Conservation (phyloP, 2,888 invertebrate genomes). For the Plebejus anna region DNA sequence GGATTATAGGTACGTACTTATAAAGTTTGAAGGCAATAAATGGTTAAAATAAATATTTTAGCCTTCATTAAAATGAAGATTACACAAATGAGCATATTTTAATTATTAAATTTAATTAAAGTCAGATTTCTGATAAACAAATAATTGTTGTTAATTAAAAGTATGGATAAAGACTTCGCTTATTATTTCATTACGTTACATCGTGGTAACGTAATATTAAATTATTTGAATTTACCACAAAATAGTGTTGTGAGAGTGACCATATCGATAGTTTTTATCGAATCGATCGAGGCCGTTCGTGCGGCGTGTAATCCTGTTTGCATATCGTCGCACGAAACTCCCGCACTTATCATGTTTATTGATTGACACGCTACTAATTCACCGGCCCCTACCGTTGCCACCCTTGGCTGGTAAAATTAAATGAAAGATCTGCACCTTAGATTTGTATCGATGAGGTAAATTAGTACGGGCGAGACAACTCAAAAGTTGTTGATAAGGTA, state of each 20-base stretch:
- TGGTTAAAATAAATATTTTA: constrained; percentile 10
- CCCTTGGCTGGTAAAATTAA: constrained; percentile 39
- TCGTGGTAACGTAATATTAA: not conserved
- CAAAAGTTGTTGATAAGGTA: not conserved
- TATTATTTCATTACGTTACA: constrained; percentile 28
- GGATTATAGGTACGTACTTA: not conserved
- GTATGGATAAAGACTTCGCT: constrained; percentile 27
- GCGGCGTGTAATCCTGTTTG: constrained; percentile 71
- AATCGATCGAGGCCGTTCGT: constrained; percentile 48
- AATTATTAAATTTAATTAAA: constrained; percentile 18
- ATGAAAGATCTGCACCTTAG: constrained; percentile 42
- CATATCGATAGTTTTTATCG: constrained; percentile 35
- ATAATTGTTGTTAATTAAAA: constrained; percentile 18
- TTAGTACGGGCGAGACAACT: not conserved
- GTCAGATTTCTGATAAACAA: constrained; percentile 20
- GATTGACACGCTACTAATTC: constrained; percentile 79
- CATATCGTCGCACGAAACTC: constrained; percentile 75
- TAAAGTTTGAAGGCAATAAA: constrained; percentile 10
- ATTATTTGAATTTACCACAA: not conserved
- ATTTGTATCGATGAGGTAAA: constrained; percentile 3
- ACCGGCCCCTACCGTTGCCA: constrained; percentile 52
- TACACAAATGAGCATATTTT: constrained; percentile 8
- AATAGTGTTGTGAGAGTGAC: constrained; percentile 34
- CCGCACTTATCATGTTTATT: constrained; percentile 79
- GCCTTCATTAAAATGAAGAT: constrained; percentile 8